A percentile compares a stretch with the other conserved stretches of the same genome.
Evolutionary conservation across 2,888 invertebrate species (phyloP).

Genomic region (Strigamia transsilvanica): DNA sequence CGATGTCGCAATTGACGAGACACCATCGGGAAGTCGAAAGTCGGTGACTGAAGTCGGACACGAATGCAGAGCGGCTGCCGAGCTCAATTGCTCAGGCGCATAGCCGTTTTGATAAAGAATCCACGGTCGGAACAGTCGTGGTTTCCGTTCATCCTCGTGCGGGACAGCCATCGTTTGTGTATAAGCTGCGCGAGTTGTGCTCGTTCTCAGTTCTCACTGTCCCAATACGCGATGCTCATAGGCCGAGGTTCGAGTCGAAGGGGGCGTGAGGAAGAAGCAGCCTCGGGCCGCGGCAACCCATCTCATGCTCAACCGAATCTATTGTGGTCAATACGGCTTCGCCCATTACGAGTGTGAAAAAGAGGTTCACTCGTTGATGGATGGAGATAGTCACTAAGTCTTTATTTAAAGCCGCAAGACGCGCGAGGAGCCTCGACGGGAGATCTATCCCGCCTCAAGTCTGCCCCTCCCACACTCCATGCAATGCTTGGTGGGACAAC

Average conservation of each 20-base stretch:
- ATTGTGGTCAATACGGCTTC: constrained; percentile 26
- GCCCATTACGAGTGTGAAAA: constrained; percentile 32
- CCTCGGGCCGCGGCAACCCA: constrained; percentile 11
- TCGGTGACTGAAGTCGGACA: neutral
- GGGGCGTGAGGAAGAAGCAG: constrained; percentile 33
- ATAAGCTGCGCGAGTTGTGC: neutral
- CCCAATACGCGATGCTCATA: neutral
- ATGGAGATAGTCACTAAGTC: constrained; percentile 38
- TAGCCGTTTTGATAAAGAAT: neutral
- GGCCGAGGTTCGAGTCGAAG: neutral
- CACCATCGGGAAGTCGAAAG: neutral
- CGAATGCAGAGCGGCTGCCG: constrained; percentile 2
- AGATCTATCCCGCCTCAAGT: constrained; percentile 10
- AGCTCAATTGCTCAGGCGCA: neutral
- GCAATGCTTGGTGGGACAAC: neutral
- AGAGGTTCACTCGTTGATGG: constrained; percentile 19
- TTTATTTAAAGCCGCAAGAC: constrained; percentile 31
- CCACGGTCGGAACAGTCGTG: constrained; percentile 51
- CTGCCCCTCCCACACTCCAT: constrained; percentile 1
- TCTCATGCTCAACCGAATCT: constrained; percentile 29
- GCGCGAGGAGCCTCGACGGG: constrained; percentile 11
- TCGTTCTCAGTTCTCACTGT: neutral
- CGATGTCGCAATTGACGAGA: neutral
- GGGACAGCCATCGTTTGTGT: constrained; percentile 27
- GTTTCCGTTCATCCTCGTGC: constrained; percentile 28